phyloP scores from a whole-genome alignment of 2,888 invertebrate genomes.

The Oeneis ivallda region DNA sequence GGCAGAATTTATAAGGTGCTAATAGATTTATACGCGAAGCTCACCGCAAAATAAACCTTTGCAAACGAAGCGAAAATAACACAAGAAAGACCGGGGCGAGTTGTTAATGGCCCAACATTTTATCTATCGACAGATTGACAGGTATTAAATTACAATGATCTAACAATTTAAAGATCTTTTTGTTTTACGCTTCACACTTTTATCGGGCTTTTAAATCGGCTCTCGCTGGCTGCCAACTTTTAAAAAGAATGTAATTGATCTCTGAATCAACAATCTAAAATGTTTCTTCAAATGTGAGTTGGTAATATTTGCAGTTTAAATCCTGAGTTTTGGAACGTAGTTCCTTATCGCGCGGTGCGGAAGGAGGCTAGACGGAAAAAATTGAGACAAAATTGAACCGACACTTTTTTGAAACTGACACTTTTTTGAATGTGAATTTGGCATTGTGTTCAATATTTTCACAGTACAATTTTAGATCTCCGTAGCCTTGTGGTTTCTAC shows the following conservation, averaged over 20 bases:
- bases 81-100: conserved; percentile 3
- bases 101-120: conserved; percentile 15
- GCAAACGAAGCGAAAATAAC: conserved; percentile 19
- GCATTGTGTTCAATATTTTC: too few relatives aligned
- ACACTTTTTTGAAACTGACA: too few relatives aligned
- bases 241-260: neutral
- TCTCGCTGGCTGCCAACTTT: neutral
- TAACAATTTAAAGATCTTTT: conserved; percentile 1
- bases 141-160: conserved; percentile 5
- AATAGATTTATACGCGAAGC: conserved; percentile 19
- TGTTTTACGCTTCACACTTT: neutral
- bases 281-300: too few relatives aligned
- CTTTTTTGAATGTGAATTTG: too few relatives aligned
- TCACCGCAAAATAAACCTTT: conserved; percentile 10
- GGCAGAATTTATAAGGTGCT: conserved; percentile 15
- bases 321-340: too few relatives aligned
- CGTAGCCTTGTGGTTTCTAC: too few relatives aligned
- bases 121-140: conserved; percentile 20
- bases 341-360: too few relatives aligned
- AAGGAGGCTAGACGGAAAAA: too few relatives aligned
- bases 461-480: too few relatives aligned
- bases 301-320: too few relatives aligned
- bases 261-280: neutral
- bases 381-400: too few relatives aligned
- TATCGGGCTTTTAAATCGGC: neutral